Evolutionary conservation across 2,113 vertebrate species (phyloP), one percentile per base, ranked within the genome.

Genomic region (Mionectes macconnelli): DNA sequence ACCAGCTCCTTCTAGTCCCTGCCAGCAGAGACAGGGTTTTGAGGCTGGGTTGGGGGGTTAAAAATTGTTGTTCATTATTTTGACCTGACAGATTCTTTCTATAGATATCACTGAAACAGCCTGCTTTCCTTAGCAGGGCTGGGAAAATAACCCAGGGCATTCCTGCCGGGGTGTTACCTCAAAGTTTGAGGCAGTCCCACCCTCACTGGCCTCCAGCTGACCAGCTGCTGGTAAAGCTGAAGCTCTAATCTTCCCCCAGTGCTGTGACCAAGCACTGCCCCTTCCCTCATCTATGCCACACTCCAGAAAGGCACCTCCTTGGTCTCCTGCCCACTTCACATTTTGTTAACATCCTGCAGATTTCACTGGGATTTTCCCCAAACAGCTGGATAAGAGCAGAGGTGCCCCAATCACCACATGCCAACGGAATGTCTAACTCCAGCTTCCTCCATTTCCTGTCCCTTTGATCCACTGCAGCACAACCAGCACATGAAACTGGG

Each of bases 401-500:
- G 53, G 31, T 47, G 60, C 64, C 66, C 52, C 68, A 83, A 18
- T 21, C 1, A 3, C 40, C 73, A 84, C 37, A 15, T 2, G 25
- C 2, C 4, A 70, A 30, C 0, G 5, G 35, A 82, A 53, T 0
- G 6, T 23, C 56, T 31, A 42, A 69, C 87, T 91, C 57, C 77
- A 68, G 83, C 74, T 86, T 78, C 85, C 90, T 93, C 45, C 28
- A 8, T 19, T 92, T 91, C 89, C 94, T 9, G 0, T 90, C 72
- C 81, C 88, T 91, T 93, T 94, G 88, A 97, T 94, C 88, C 83
- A 72, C 87, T 20, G 79, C 82, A 70, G 63, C 79, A 66, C 94
- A 95, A 47, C 23, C 75, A 11, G 96, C 88, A 63, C 88, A 49
- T 6, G n/a, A 94, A 97, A 94, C 90, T 97, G 94, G 95, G 93